A percentile compares a stretch with the other conserved stretches of the same genome.
Conservation (phyloP, 2,888 invertebrate species). For the Rambutsinella grinnellia region DNA sequence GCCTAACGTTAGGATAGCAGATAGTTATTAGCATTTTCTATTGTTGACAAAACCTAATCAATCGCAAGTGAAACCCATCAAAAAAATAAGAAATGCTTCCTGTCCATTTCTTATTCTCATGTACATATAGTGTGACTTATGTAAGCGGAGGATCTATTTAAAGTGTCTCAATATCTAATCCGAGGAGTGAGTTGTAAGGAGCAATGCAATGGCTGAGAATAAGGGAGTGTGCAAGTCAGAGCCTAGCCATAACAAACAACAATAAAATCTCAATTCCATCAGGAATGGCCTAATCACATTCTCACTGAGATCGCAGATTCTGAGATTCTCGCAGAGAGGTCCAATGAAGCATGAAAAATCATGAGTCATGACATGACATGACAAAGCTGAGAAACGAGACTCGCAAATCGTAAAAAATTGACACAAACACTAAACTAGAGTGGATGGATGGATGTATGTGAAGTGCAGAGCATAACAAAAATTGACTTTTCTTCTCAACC, state of each 20-base stretch:
- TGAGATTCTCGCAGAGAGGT: too few relatives aligned
- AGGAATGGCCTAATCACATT: too few relatives aligned
- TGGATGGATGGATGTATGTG: neutral
- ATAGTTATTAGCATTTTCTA: too few relatives aligned
- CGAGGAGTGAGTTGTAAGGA: neutral
- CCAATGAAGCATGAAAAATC: constrained; percentile 38
- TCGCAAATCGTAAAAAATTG: constrained; percentile 13
- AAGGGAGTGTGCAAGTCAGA: neutral
- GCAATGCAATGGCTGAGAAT: neutral
- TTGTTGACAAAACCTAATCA: too few relatives aligned
- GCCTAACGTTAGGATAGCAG: too few relatives aligned
- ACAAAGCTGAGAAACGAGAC: too few relatives aligned
- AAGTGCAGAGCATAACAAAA: neutral
- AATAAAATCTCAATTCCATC: neutral
- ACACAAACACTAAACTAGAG: neutral
- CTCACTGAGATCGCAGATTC: too few relatives aligned
- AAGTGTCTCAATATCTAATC: neutral
- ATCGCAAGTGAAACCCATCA: too few relatives aligned
- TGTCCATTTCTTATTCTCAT: too few relatives aligned
- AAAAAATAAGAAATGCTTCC: too few relatives aligned
- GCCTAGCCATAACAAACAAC: neutral
- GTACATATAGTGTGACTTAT: too few relatives aligned
- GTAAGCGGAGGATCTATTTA: too few relatives aligned
- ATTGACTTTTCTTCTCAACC: neutral
- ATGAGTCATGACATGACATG: constrained; percentile 5